These are phyloP conservation scores for Caenorhabditis japonica DNA, from an alignment of 2,888 invertebrate genomes.

Conservation along the genomic window DNA sequence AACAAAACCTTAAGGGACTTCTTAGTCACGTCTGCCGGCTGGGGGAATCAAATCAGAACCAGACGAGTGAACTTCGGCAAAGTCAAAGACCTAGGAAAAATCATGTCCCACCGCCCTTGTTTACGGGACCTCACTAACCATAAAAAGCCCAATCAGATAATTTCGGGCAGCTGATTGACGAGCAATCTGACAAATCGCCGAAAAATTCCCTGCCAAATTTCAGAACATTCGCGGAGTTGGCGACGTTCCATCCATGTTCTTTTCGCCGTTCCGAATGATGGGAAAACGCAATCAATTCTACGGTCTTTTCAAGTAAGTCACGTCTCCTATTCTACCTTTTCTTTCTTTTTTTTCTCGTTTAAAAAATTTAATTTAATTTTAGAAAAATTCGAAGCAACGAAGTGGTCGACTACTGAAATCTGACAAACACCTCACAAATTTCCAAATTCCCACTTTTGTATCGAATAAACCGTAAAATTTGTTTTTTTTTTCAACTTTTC, in stretches of 20 bases:
- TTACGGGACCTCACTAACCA: no score
- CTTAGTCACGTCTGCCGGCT: no score
- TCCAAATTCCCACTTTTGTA: background rate
- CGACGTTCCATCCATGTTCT: conserved; percentile 56
- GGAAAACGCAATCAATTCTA: conserved; percentile 63
- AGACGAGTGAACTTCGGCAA: no score
- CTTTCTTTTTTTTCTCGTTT: background rate
- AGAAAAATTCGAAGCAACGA: conserved; percentile 52
- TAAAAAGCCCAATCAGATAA: no score
- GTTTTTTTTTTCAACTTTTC: background rate
- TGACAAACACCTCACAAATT: conserved; percentile 5
- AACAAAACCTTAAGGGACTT: no score
- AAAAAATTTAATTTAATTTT: conserved; percentile 4
- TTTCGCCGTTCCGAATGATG: conserved; percentile 63
- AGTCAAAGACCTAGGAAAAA: no score
- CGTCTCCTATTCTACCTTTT: background rate
- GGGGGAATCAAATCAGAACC: no score
- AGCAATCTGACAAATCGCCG: no score
- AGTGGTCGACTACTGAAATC: conserved; percentile 38
- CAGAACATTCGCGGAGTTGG: conserved; percentile 46
- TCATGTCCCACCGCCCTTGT: no score
- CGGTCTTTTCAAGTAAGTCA: conserved; percentile 58
- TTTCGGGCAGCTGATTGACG: no score
- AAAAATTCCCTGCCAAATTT: conserved; percentile 10
- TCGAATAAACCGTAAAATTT: conserved; percentile 7